phyloP scores from a whole-genome alignment of 2,888 invertebrate species.

The Ophion costatus region DNA sequence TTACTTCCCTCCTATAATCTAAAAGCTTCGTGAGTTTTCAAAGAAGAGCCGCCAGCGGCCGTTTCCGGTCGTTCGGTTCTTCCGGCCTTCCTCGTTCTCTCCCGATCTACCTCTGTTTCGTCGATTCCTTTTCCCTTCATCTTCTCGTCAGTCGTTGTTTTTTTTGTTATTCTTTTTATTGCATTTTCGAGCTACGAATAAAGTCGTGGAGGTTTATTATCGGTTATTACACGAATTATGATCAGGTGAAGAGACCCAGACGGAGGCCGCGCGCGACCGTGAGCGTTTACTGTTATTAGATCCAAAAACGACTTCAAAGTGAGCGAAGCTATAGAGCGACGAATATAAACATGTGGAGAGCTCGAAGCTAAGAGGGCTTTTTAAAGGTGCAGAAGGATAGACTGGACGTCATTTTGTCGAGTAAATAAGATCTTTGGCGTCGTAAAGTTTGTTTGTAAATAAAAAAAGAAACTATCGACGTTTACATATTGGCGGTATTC shows the following conservation, averaged over 20 bases:
- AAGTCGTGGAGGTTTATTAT: constrained; percentile 69
- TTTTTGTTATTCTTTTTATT: constrained; percentile 45
- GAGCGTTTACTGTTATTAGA: constrained; percentile 53
- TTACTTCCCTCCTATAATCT: constrained; percentile 54
- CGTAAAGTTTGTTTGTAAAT: constrained; percentile 10
- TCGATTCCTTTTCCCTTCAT: constrained; percentile 27
- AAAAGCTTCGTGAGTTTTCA: constrained; percentile 66
- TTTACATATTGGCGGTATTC: constrained; percentile 5
- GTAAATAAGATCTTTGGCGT: constrained; percentile 5
- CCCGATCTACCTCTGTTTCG: constrained; percentile 46
- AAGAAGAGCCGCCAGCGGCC: constrained; percentile 71
- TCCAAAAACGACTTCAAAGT: constrained; percentile 74
- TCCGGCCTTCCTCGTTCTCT: constrained; percentile 60
- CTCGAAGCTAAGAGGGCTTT: constrained; percentile 2
- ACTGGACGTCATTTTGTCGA: constrained; percentile 27
- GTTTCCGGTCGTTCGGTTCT: constrained; percentile 74
- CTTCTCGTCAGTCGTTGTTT: constrained; percentile 23
- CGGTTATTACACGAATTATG: constrained; percentile 75
- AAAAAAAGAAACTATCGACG: background rate
- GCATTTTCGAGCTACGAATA: constrained; percentile 51
- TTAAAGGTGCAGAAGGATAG: constrained; percentile 38
- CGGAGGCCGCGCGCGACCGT: constrained; percentile 48
- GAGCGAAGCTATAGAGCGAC: constrained; percentile 42
- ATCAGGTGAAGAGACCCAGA: constrained; percentile 74
- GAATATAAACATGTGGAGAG: constrained; percentile 51